Evolutionary conservation across 2,888 invertebrate species (phyloP), one percentile per base, ranked within the genome.

Genomic region (Beris morrisii): DNA sequence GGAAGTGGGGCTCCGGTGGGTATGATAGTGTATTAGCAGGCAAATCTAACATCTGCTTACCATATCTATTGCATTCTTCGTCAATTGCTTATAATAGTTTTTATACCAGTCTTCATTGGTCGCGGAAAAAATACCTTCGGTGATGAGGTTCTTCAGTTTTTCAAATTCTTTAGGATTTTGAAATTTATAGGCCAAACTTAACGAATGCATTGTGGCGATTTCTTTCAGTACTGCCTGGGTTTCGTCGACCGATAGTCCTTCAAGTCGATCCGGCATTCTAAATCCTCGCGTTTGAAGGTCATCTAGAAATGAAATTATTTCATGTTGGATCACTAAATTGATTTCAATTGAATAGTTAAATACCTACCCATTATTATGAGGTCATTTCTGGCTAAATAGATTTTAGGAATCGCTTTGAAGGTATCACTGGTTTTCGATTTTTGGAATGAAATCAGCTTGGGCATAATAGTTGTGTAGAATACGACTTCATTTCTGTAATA

Each of bases 401-500:
- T 87, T 71, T 84, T 84, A 0, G 88, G 88, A 67, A 86, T 84
- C 0, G 84, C 82, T 68, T 80, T 81, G 64, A 86, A 86, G 0
- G 82, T 79, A n/a, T 80, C 74, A 22, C 78, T 77, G 0, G 81
- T 75, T 63, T 69, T 79, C n/a, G 74, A 73, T 12, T 72, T 77
- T 75, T 89, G 89, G 70, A 88, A 87, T 63, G 81, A 78, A 0
- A 82, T 74, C 31, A 90, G 73, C n/a, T 85, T 84, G 5, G 90
- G 89, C 84, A 89, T 86, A 12, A 89, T 88, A 72, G 84, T 84
- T 43, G 84, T 89, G 74, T 90, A 90, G 74, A 90, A 90, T 7
- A 86, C 86, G 0, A 89, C 87, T 77, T 90, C 90, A 72, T 90
- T 90, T 73, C 82, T 80, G 67, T 4, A 71, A 70, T 30, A 50